phyloP scores from a whole-genome alignment of 2,888 invertebrate species.

The Adelphocoris suturalis region DNA sequence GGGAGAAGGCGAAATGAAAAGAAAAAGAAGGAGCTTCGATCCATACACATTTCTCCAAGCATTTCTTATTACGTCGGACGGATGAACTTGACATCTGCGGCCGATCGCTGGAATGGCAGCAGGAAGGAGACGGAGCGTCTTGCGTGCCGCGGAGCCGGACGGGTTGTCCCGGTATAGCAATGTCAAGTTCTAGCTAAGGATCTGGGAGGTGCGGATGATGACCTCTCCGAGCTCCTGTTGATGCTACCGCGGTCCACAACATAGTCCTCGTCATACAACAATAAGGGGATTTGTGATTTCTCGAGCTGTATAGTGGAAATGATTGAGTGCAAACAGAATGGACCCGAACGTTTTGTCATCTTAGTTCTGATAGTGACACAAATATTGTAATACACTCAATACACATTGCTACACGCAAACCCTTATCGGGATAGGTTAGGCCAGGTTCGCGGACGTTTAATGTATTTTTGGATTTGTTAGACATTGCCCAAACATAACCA shows the following conservation, averaged over 20 bases:
- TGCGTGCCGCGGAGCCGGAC: slow-evolving; percentile 1
- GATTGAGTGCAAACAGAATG: too few relatives aligned
- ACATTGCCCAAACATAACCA: too few relatives aligned
- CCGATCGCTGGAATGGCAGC: background rate
- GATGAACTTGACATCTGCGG: slow-evolving; percentile 33
- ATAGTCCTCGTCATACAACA: background rate
- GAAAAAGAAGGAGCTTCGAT: background rate
- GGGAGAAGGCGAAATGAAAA: background rate
- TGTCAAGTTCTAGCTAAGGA: slow-evolving; percentile 49
- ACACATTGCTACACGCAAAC: too few relatives aligned
- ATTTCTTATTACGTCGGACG: background rate
- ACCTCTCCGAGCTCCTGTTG: background rate
- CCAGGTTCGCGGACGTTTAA: too few relatives aligned
- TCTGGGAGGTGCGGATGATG: slow-evolving; percentile 44
- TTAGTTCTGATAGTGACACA: too few relatives aligned
- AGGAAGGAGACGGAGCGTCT: slow-evolving; percentile 28
- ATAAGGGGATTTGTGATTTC: too few relatives aligned
- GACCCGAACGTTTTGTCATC: too few relatives aligned
- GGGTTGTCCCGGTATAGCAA: slow-evolving; percentile 49
- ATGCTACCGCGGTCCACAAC: background rate
- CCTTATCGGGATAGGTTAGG: too few relatives aligned
- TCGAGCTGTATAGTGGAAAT: too few relatives aligned
- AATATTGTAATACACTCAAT: too few relatives aligned
- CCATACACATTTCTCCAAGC: background rate
- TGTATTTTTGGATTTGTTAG: too few relatives aligned